phyloP scores from a whole-genome alignment of 2,888 invertebrate genomes.

The Xanthia icteritia region DNA sequence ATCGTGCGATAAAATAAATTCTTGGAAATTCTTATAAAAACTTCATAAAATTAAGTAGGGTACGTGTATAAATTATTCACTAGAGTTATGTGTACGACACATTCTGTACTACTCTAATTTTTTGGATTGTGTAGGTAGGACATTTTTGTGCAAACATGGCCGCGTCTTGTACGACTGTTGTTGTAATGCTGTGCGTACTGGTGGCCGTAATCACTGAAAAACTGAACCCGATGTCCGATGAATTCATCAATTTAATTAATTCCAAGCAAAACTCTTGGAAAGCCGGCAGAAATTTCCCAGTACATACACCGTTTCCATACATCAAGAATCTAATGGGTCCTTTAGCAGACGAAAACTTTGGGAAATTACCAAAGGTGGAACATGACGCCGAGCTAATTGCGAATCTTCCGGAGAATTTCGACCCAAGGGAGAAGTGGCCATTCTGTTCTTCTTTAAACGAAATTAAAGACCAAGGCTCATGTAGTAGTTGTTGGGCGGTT shows the following conservation, averaged over 20 bases:
- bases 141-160: no score
- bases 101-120: background rate
- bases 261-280: constrained; percentile 28
- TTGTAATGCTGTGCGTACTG: constrained; percentile 3
- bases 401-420: constrained; percentile 40
- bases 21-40: background rate
- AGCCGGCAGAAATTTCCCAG: constrained; percentile 26
- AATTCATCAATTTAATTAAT: constrained; percentile 35
- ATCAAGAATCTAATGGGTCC: constrained; percentile 25
- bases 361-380: background rate
- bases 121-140: background rate
- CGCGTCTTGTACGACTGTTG: background rate
- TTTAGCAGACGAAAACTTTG: background rate
- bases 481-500: constrained; percentile 36
- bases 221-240: constrained; percentile 11
- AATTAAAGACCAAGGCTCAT: constrained; percentile 34
- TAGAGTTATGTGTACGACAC: background rate
- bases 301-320: constrained; percentile 9
- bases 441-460: constrained; percentile 23
- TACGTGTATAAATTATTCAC: no score
- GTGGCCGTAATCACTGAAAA: background rate
- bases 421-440: constrained; percentile 27
- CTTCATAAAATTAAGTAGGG: background rate
- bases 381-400: constrained; percentile 25
- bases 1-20: background rate